phyloP scores from a whole-genome alignment of 2,888 invertebrate species.

The Ochropleura plecta region DNA sequence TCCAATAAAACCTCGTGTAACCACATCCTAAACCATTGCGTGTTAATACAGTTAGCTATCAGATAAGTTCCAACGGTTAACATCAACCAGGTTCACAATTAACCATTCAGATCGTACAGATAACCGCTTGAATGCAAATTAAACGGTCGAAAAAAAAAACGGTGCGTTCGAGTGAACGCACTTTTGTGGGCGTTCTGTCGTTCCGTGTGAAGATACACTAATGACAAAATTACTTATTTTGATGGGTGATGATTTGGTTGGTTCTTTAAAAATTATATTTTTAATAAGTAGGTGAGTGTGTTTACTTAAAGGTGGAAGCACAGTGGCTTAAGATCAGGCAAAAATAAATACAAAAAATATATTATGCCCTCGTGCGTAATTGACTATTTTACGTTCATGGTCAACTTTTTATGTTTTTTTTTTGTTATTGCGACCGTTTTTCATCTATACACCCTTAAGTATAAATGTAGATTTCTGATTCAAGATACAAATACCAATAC shows the following conservation, averaged over 20 bases:
- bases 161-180: conserved; percentile 46
- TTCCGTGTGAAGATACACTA: conserved; percentile 53
- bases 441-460: too few relatives aligned
- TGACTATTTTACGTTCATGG: not conserved
- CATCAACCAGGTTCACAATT: conserved; percentile 84
- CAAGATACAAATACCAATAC: too few relatives aligned
- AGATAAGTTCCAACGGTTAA: conserved; percentile 83
- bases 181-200: conserved; percentile 52
- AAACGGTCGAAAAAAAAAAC: conserved; percentile 65
- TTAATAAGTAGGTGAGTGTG: conserved; percentile 15
- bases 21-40: conserved; percentile 73
- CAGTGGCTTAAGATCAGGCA: not conserved
- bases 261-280: conserved; percentile 19
- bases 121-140: conserved; percentile 84
- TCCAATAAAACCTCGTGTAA: conserved; percentile 53
- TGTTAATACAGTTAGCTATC: conserved; percentile 81
- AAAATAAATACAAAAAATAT: not conserved
- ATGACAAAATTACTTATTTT: conserved; percentile 59
- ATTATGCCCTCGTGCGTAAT: too few relatives aligned
- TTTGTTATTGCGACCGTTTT: too few relatives aligned
- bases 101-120: conserved; percentile 83
- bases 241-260: conserved; percentile 28
- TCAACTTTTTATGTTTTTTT: too few relatives aligned
- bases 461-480: too few relatives aligned
- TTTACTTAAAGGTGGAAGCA: conserved; percentile 30